phyloP scores from a whole-genome alignment of 2,797 vertebrate species.

The Champsocephalus gunnari region DNA sequence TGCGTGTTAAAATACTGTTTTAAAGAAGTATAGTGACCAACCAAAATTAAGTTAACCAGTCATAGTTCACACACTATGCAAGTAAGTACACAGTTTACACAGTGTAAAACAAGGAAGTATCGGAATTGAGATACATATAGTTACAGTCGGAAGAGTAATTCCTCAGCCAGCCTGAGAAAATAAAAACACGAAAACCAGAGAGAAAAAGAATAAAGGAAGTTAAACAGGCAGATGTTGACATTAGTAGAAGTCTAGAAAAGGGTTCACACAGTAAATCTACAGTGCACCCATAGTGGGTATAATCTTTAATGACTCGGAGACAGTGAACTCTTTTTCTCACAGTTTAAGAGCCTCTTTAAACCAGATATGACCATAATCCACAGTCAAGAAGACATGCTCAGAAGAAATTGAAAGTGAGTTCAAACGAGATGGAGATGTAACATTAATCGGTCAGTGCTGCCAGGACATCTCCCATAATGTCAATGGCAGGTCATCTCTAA shows the following conservation, averaged over 20 bases:
- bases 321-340: slow-evolving; percentile 39
- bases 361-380: slow-evolving; percentile 47
- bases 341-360: slow-evolving; percentile 55
- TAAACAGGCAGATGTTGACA: slow-evolving; percentile 25
- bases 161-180: neutral
- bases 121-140: too few relatives aligned
- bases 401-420: slow-evolving; percentile 38
- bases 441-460: slow-evolving; percentile 24
- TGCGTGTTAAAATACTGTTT: too few relatives aligned
- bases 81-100: too few relatives aligned
- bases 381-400: slow-evolving; percentile 40
- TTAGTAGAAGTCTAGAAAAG: slow-evolving; percentile 33
- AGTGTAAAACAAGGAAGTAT: too few relatives aligned
- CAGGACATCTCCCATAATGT: slow-evolving; percentile 31
- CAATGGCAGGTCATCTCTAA: slow-evolving; percentile 25
- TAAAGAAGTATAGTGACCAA: too few relatives aligned
- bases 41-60: too few relatives aligned
- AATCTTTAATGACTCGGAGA: slow-evolving; percentile 62
- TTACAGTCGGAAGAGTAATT: neutral
- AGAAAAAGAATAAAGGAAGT: neutral
- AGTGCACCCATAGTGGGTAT: slow-evolving; percentile 65
- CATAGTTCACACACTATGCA: too few relatives aligned
- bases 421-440: slow-evolving; percentile 37
- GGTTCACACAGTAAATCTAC: slow-evolving; percentile 50
- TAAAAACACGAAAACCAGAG: neutral